phyloP scores from a whole-genome alignment of 2,797 vertebrate genomes.

The Oryzias sinensis region DNA sequence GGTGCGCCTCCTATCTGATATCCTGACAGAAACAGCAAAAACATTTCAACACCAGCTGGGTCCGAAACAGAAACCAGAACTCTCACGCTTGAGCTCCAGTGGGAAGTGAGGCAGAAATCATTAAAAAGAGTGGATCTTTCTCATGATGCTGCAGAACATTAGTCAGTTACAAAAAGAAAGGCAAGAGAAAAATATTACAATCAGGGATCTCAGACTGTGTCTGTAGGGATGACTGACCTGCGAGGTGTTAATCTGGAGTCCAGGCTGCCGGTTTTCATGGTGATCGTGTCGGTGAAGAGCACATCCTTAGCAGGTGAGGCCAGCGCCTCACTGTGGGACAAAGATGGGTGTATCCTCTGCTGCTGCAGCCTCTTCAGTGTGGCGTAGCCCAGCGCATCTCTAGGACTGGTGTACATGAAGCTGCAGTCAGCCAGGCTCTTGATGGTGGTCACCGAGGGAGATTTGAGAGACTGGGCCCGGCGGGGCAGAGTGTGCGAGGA shows the following conservation, averaged over 20 bases:
- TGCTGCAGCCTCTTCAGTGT: slow-evolving; percentile 94
- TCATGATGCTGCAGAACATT: no score
- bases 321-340: slow-evolving; percentile 95
- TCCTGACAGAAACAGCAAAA: slow-evolving; percentile 66
- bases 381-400: slow-evolving; percentile 95
- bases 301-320: slow-evolving; percentile 97
- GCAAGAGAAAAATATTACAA: no score
- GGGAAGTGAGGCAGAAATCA: no score
- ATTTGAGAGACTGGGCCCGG: slow-evolving; percentile 95
- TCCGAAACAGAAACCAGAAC: slow-evolving; percentile 14
- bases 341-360: slow-evolving; percentile 94
- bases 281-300: slow-evolving; percentile 96
- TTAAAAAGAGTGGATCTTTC: no score
- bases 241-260: slow-evolving; percentile 94
- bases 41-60: slow-evolving; percentile 29
- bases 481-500: slow-evolving; percentile 96
- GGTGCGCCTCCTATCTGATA: slow-evolving; percentile 74
- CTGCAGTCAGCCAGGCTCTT: slow-evolving; percentile 95
- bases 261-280: slow-evolving; percentile 97
- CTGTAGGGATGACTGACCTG: slow-evolving; percentile 78
- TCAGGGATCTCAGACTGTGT: no score
- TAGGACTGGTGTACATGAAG: slow-evolving; percentile 93
- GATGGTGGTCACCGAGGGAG: slow-evolving; percentile 90
- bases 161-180: neutral
- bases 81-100: neutral